These are phyloP conservation scores for Cinara cedri DNA, from an alignment of 2,888 invertebrate species.

Conservation along the genomic window DNA sequence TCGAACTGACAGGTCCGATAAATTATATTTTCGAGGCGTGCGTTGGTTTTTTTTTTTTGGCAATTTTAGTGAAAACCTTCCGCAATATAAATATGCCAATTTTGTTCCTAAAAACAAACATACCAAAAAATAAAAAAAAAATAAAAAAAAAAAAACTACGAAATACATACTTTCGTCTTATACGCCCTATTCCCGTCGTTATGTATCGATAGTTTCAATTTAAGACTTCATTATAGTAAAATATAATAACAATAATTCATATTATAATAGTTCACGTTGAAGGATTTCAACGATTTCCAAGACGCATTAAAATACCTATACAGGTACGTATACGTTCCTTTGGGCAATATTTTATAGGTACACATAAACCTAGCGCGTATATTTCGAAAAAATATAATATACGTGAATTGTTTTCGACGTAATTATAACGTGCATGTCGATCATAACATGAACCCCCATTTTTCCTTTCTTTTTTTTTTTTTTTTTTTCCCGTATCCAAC, in stretches of 20 bases:
- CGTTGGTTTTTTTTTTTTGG: no score
- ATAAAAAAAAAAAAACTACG: no score
- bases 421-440: conserved; percentile 48
- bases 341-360: conserved; percentile 34
- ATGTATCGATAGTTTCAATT: neutral
- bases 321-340: no score
- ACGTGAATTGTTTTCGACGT: conserved; percentile 47
- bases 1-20: no score
- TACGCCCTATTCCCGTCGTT: neutral
- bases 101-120: no score
- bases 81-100: no score
- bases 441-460: conserved; percentile 47
- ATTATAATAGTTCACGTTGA: conserved; percentile 2
- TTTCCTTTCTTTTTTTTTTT: neutral
- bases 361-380: neutral
- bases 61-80: no score
- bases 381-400: conserved; percentile 22
- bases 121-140: no score
- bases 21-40: no score
- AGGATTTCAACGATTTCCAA: conserved; percentile 30
- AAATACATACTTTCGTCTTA: no score
- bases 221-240: neutral
- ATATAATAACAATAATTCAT: neutral
- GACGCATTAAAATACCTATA: conserved; percentile 32
- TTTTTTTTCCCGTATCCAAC: conserved; percentile 16